phyloP scores from a whole-genome alignment of 2,113 vertebrate genomes.

The Corvus cornix region DNA sequence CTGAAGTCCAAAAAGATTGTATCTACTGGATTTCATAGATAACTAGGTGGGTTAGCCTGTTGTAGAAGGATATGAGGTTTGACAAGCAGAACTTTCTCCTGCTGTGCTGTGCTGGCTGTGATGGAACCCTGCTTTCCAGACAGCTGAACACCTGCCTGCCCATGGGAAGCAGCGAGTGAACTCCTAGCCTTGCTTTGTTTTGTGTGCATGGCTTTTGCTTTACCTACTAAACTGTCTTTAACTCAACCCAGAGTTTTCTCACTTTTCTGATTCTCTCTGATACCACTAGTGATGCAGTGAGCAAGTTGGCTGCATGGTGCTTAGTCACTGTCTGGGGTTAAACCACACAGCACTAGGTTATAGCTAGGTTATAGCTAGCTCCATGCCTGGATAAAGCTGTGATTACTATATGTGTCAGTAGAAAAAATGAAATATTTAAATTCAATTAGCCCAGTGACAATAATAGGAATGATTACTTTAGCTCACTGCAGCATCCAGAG shows the following conservation, averaged over 20 bases:
- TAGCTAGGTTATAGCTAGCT: background rate
- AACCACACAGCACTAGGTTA: background rate
- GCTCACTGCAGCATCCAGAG: background rate
- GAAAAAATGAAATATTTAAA: background rate
- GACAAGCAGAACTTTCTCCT: background rate
- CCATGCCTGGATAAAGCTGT: background rate
- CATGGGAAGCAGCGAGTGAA: background rate
- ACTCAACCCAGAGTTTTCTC: background rate
- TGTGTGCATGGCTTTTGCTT: background rate
- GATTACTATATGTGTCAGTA: background rate
- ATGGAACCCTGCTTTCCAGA: background rate
- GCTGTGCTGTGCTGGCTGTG: background rate
- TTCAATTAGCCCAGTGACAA: background rate
- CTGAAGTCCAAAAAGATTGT: background rate
- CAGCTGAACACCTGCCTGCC: background rate
- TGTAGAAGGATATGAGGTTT: background rate
- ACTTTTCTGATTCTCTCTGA: background rate
- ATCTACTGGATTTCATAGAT: background rate
- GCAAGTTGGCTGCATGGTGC: background rate
- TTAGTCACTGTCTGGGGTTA: background rate
- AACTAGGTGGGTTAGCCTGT: background rate
- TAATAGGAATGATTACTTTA: background rate
- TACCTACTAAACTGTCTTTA: background rate
- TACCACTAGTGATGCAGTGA: background rate
- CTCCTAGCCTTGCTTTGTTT: background rate